Conservation (phyloP, 2,113 vertebrate species). For the Gobius niger region DNA sequence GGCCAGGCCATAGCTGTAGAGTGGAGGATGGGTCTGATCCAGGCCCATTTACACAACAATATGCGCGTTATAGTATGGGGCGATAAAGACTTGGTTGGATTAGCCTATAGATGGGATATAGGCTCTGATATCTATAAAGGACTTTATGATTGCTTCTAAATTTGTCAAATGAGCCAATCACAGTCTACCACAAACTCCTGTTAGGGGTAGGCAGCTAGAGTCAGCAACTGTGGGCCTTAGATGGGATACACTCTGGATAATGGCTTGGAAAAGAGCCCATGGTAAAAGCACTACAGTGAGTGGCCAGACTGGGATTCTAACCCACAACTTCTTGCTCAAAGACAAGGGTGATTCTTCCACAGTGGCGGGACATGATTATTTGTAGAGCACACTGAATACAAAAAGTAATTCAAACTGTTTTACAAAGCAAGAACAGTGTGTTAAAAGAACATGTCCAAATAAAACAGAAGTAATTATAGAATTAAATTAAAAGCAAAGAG, state of each 20-base stretch:
- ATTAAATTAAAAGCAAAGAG: too few relatives aligned
- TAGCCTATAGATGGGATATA: conserved; percentile 15
- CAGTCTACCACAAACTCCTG: background rate
- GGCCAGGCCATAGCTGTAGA: conserved; percentile 42
- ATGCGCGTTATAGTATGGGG: conserved; percentile 45
- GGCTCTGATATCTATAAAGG: conserved; percentile 37
- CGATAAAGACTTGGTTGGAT: conserved; percentile 28
- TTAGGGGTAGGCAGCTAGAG: background rate
- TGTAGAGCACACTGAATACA: background rate
- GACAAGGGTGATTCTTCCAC: background rate
- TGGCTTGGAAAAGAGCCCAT: background rate
- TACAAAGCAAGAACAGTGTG: too few relatives aligned
- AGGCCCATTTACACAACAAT: conserved; percentile 63
- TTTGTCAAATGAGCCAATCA: conserved; percentile 11
- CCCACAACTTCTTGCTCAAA: background rate
- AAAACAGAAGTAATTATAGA: too few relatives aligned
- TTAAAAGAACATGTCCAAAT: too few relatives aligned
- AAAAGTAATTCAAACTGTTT: background rate
- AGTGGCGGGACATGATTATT: background rate
- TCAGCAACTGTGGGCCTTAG: background rate
- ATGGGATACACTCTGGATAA: background rate
- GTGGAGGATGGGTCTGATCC: conserved; percentile 53
- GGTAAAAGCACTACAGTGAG: background rate
- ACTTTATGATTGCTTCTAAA: conserved; percentile 48
- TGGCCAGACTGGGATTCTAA: background rate